Conservation (phyloP, 2,113 vertebrate genomes). For the Cryptomyrus ogoouensis region DNA sequence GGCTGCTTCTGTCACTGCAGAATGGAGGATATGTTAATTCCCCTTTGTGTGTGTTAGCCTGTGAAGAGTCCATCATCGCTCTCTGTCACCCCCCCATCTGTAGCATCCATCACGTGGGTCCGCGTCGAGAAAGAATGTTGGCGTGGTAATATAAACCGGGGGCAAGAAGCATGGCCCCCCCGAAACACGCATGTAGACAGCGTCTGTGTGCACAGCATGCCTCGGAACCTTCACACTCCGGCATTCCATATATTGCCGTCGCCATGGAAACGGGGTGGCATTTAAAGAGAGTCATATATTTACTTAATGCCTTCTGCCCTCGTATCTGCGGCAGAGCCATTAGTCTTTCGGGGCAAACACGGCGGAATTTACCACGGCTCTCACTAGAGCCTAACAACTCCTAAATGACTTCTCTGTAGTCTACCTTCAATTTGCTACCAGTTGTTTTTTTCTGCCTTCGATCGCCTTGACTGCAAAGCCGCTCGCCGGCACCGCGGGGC, state of each 20-base stretch:
- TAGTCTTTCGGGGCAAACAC: conserved; percentile 43
- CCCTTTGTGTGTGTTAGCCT: background rate
- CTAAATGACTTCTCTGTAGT: conserved; percentile 41
- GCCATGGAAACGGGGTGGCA: conserved; percentile 38
- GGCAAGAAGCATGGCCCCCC: conserved; percentile 23
- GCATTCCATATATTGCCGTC: conserved; percentile 33
- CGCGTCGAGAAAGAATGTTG: conserved; percentile 14
- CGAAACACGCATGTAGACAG: conserved; percentile 10
- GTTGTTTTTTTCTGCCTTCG: background rate
- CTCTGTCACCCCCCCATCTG: background rate
- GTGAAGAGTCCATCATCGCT: conserved; percentile 6
- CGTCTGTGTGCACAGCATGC: conserved; percentile 8
- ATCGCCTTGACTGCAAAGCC: background rate
- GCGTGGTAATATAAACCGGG: conserved; percentile 27
- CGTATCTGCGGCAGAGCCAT: conserved; percentile 42
- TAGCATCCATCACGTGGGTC: conserved; percentile 25
- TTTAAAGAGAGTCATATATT: conserved; percentile 52
- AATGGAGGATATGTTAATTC: conserved; percentile 8
- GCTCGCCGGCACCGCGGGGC: background rate
- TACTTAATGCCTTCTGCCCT: conserved; percentile 44
- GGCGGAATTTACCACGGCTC: conserved; percentile 36
- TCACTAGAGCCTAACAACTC: conserved; percentile 35
- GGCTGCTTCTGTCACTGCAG: background rate
- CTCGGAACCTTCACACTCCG: conserved; percentile 16
- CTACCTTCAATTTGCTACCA: conserved; percentile 11